Evolutionary conservation across 1,140 invertebrate species (phyloP), one percentile per base, ranked within the genome.

Genomic region (Ruditapes philippinarum): DNA sequence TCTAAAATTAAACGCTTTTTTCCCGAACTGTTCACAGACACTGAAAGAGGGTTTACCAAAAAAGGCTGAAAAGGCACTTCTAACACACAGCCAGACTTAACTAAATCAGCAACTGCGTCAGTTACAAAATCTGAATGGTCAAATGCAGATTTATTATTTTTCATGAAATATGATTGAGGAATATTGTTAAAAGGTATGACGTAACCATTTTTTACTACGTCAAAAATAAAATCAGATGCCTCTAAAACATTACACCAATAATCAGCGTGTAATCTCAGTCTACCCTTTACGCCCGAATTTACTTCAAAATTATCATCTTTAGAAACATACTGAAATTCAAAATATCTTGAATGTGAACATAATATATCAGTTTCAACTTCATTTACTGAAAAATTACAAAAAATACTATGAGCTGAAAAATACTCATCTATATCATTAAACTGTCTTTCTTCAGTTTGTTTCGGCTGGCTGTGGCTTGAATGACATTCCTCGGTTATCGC

Each of bases 1-100:
- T 89, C 78, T 57, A 91, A 86, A 81, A 57, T 87, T 90, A 62
- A 83, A 73, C 51, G 28, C 68, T 91, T 91, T 40, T 40, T 40
- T 7, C 73, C 73, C 9, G n/a, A 36, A 51, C 40, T 42, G 28
- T 76, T 76, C 4, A 76, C 73, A 11, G 73, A 76, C 40, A 76
- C 73, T 25, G 73, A 76, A 3, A 76, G 25, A 3, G 73, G 73
- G 25, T 25, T 76, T 17, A 76, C 73, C 9, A 76, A 36, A 45
- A 17, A 76, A 22, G 73, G 73, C 9, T 17, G 40, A 76, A 51
- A 76, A 25, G 40, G 73, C 5, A 76, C 73, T 51, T 76, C 73
- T 28, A 76, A 51, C 4, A 76, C 73, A 36, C 25, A 40, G 14
- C 73, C 73, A 22, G 73, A 76, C 4, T 25, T 12, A n/a, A 76